These are phyloP conservation scores for Acleris emargana DNA, from an alignment of 2,888 invertebrate genomes.

Conservation along the genomic window DNA sequence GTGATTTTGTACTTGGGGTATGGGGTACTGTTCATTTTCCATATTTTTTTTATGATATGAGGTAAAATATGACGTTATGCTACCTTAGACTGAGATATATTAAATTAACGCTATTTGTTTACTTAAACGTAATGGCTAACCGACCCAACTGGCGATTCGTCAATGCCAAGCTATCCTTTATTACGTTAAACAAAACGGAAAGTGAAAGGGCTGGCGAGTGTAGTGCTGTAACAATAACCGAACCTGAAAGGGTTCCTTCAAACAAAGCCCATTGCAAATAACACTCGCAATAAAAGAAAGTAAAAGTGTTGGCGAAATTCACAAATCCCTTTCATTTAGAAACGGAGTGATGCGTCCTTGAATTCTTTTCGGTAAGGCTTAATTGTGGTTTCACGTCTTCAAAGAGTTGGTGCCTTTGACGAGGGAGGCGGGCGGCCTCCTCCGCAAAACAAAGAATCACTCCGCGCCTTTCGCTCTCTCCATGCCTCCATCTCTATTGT, in stretches of 20 bases:
- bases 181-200: constrained; percentile 31
- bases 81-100: too few species aligned
- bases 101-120: too few species aligned
- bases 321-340: constrained; percentile 67
- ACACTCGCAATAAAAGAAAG: constrained; percentile 64
- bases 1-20: too few species aligned
- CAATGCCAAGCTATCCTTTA: not conserved
- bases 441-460: constrained; percentile 66
- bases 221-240: constrained; percentile 38
- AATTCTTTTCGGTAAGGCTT: constrained; percentile 76
- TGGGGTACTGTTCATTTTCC: too few species aligned
- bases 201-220: constrained; percentile 57
- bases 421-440: constrained; percentile 50
- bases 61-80: too few species aligned
- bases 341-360: constrained; percentile 74
- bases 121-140: too few species aligned
- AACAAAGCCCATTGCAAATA: constrained; percentile 64
- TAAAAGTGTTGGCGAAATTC: constrained; percentile 66
- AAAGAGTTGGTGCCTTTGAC: constrained; percentile 78
- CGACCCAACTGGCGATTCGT: not conserved
- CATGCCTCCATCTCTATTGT: constrained; percentile 45
- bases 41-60: too few species aligned
- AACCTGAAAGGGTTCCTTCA: constrained; percentile 53
- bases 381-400: constrained; percentile 79
- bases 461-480: constrained; percentile 60